These are phyloP conservation scores for Marmota flaviventris DNA, from an alignment of 2,113 vertebrate genomes.

Conservation along the genomic window DNA sequence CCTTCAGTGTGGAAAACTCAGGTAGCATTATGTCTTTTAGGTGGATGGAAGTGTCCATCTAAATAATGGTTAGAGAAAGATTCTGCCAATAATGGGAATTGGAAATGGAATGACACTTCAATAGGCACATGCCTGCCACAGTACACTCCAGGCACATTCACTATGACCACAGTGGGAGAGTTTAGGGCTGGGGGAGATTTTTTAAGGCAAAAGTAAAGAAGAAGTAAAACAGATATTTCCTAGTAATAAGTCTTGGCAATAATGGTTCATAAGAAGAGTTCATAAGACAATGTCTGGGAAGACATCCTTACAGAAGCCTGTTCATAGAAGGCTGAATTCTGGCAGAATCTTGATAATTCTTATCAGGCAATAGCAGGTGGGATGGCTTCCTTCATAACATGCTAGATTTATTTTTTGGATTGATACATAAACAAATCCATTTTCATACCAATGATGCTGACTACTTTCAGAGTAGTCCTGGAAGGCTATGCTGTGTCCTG, in stretches of 20 bases:
- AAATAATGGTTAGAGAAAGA: too few species aligned
- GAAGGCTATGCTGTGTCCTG: too few species aligned
- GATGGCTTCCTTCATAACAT: background rate
- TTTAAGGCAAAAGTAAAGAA: too few species aligned
- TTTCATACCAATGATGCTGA: background rate
- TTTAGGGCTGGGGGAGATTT: background rate
- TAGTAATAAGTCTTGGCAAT: background rate
- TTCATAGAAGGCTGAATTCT: background rate
- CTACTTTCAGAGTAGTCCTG: background rate
- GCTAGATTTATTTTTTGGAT: background rate
- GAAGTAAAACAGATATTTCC: background rate
- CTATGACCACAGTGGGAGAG: background rate
- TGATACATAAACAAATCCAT: background rate
- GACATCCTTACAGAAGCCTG: background rate
- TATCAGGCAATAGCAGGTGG: background rate
- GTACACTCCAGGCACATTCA: background rate
- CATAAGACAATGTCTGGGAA: background rate
- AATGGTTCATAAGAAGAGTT: background rate
- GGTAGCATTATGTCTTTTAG: too few species aligned
- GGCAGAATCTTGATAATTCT: background rate
- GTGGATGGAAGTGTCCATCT: too few species aligned
- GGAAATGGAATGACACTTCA: background rate
- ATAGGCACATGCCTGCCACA: background rate
- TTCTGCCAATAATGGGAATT: background rate
- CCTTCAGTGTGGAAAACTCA: too few species aligned